Evolutionary conservation across 1,140 invertebrate species (phyloP).

Genomic region (Chironomus tepperi): DNA sequence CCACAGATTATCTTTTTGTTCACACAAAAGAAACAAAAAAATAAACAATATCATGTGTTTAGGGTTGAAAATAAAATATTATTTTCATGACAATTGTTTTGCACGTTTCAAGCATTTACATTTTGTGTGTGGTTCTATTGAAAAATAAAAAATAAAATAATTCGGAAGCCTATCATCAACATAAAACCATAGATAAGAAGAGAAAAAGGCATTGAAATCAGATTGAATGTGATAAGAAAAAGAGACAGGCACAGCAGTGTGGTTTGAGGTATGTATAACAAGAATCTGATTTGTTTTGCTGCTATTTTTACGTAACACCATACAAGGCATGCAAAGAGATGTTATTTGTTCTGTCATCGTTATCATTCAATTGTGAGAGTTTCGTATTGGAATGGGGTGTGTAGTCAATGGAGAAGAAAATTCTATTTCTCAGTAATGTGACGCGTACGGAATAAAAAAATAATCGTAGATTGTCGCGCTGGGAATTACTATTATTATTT

Average conservation of each 20-base stretch:
- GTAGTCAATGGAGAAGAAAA: neutral
- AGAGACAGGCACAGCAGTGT: neutral
- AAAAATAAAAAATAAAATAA: neutral
- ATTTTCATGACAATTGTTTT: conserved; percentile 5
- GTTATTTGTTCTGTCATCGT: neutral
- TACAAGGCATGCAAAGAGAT: neutral
- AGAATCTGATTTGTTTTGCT: neutral
- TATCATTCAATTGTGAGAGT: neutral
- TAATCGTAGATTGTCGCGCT: neutral
- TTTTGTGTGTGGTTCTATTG: neutral
- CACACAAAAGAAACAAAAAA: neutral
- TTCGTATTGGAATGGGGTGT: neutral
- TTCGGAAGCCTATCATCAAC: neutral
- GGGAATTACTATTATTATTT: too few species aligned
- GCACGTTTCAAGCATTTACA: neutral
- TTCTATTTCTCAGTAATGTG: neutral
- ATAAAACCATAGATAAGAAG: neutral
- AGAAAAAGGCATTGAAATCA: neutral
- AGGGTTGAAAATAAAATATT: neutral
- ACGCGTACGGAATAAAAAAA: neutral
- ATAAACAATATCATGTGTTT: neutral
- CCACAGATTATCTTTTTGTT: neutral
- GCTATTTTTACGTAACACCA: neutral
- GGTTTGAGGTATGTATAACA: too few species aligned
- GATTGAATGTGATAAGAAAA: neutral